A percentile compares a stretch with the other conserved stretches of the same genome.
phyloP scores from a whole-genome alignment of 2,797 vertebrate genomes.

The Morus bassanus region DNA sequence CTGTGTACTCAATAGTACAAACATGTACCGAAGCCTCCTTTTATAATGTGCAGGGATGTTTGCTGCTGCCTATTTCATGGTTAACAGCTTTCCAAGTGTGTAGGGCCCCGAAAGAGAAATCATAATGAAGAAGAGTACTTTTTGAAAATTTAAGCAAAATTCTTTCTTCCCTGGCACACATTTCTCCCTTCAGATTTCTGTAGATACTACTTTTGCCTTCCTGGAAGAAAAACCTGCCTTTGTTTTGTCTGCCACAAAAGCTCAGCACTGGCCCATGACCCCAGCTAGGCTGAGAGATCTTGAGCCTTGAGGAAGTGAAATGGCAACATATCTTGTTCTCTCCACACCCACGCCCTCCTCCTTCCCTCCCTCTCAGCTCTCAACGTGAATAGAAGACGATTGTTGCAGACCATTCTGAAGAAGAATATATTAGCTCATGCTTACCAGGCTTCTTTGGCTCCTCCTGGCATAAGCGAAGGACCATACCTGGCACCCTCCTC shows the following conservation, averaged over 20 bases:
- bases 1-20: background rate
- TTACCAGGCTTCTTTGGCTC: constrained; percentile 95
- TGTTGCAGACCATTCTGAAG: background rate
- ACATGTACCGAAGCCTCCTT: background rate
- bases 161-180: background rate
- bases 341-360: background rate
- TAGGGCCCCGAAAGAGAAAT: background rate
- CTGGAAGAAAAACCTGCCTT: background rate
- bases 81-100: background rate
- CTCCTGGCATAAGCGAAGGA: constrained; percentile 97
- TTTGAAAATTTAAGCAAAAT: background rate
- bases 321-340: background rate
- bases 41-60: background rate
- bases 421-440: background rate
- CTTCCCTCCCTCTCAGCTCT: background rate
- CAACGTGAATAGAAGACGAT: background rate
- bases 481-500: constrained; percentile 95
- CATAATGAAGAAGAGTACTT: background rate
- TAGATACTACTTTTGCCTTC: background rate
- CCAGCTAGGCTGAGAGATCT: background rate
- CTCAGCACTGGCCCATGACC: background rate
- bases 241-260: background rate
- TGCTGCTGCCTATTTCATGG: background rate
- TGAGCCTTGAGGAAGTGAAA: constrained; percentile 40
- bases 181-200: background rate